A percentile compares a stretch with the other conserved stretches of the same genome.
Evolutionary conservation across 2,888 invertebrate species (phyloP).

Genomic region (Protophormia terraenovae): DNA sequence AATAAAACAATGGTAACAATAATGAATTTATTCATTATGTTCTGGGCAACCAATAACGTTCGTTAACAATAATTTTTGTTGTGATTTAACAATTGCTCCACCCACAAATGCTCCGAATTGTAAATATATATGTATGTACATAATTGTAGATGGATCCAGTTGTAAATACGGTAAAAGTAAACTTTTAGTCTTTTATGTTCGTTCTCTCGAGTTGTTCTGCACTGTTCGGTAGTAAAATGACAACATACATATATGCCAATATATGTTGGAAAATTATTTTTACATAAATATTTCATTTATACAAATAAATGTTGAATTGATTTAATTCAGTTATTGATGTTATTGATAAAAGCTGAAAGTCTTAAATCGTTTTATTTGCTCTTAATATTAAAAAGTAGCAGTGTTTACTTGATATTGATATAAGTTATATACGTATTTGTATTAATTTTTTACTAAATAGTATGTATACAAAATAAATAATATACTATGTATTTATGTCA

Average conservation of each 20-base stretch:
- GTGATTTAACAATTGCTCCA: constrained; percentile 46
- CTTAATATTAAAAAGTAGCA: too few relatives aligned
- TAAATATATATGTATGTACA: not conserved
- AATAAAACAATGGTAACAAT: constrained; percentile 50
- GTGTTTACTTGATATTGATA: too few relatives aligned
- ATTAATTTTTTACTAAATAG: too few relatives aligned
- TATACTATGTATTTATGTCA: too few relatives aligned
- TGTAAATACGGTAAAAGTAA: not conserved
- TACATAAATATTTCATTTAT: too few relatives aligned
- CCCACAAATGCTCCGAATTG: constrained; percentile 35
- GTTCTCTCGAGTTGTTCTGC: constrained; percentile 10
- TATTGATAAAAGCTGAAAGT: too few relatives aligned
- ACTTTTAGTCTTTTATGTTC: constrained; percentile 29
- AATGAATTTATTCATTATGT: constrained; percentile 48
- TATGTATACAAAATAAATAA: too few relatives aligned
- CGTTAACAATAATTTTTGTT: constrained; percentile 45
- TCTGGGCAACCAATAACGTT: constrained; percentile 48
- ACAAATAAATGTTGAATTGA: too few relatives aligned
- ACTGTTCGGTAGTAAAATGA: not conserved
- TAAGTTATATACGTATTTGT: too few relatives aligned
- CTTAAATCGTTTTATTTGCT: too few relatives aligned
- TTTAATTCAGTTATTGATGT: too few relatives aligned
- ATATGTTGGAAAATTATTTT: not conserved
- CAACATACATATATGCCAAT: not conserved
- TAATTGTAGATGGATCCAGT: not conserved